phyloP scores from a whole-genome alignment of 2,888 invertebrate species.

The Drosophila dives region DNA sequence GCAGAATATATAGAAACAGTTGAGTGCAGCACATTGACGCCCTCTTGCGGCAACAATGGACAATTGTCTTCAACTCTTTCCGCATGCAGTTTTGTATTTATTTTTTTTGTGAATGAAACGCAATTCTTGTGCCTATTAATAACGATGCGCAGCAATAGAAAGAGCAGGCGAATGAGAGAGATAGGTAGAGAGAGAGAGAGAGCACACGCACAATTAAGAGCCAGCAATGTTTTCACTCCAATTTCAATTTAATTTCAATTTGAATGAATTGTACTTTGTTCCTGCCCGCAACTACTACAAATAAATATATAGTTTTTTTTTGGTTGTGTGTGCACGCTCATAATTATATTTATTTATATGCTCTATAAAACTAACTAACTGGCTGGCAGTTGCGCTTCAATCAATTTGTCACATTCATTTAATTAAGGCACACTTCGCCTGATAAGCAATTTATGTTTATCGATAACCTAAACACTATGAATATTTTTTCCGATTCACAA shows the following conservation, averaged over 20 bases:
- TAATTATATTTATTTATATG: constrained; percentile 22
- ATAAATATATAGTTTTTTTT: neutral
- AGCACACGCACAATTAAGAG: constrained; percentile 45
- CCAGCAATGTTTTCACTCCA: constrained; percentile 48
- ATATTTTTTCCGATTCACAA: neutral
- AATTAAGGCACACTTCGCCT: constrained; percentile 36
- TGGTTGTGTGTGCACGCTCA: neutral
- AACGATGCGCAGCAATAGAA: neutral
- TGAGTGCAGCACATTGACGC: constrained; percentile 21
- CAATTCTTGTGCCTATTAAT: constrained; percentile 39
- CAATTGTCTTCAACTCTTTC: constrained; percentile 1
- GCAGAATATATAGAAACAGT: neutral
- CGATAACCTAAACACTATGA: neutral
- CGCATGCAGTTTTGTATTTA: constrained; percentile 9
- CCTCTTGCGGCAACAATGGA: constrained; percentile 34
- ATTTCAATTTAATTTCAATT: constrained; percentile 40
- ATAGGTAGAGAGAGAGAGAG: neutral
- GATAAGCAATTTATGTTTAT: constrained; percentile 34
- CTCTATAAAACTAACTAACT: constrained; percentile 16
- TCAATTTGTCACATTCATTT: constrained; percentile 44
- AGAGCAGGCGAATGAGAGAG: neutral
- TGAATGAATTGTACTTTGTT: constrained; percentile 48
- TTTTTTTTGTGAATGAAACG: constrained; percentile 56
- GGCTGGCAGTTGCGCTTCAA: constrained; percentile 21
- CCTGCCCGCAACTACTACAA: constrained; percentile 1